Conservation (phyloP, 2,888 invertebrate genomes). For the Tineola bisselliella region DNA sequence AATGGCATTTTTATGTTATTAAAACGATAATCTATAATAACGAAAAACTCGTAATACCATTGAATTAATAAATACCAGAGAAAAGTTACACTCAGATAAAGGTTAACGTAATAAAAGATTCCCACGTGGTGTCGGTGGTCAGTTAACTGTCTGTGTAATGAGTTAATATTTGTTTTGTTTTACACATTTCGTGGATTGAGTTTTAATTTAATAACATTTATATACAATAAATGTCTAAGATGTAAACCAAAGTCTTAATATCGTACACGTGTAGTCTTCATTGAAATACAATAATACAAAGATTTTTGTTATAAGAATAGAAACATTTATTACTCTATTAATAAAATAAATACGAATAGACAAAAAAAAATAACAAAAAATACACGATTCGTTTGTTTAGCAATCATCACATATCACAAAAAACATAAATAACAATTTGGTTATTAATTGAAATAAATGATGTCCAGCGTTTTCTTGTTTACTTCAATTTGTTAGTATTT, state of each 20-base stretch:
- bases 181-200: not conserved
- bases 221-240: too few species aligned
- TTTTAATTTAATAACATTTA: not conserved
- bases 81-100: not conserved
- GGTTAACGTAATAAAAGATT: not conserved
- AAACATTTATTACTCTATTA: too few species aligned
- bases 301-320: too few species aligned
- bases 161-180: not conserved
- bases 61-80: not conserved
- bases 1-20: too few species aligned
- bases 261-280: too few species aligned
- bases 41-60: too few species aligned
- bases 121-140: not conserved
- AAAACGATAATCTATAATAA: too few species aligned
- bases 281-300: too few species aligned
- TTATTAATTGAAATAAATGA: conserved; percentile 1
- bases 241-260: too few species aligned
- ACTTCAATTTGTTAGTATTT: not conserved
- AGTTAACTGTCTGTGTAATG: not conserved
- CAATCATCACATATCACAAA: not conserved
- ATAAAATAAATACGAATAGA: too few species aligned
- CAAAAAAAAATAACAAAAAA: too few species aligned
- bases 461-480: not conserved
- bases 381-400: not conserved
- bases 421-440: not conserved